These are phyloP conservation scores for Lymantria dispar DNA, from an alignment of 2,888 invertebrate species.

Conservation along the genomic window DNA sequence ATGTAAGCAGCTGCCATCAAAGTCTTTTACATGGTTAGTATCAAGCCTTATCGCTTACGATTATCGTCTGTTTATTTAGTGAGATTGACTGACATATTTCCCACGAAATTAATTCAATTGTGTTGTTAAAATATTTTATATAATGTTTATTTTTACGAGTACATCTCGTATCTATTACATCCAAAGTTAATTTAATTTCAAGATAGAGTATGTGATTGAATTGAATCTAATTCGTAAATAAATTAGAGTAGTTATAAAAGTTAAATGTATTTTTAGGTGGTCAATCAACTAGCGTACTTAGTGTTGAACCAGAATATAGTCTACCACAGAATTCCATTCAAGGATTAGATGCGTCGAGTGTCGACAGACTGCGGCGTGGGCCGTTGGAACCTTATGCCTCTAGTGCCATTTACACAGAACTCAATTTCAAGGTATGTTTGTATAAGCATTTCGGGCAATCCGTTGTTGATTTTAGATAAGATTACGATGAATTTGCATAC, in stretches of 20 bases:
- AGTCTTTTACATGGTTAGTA: constrained; percentile 72
- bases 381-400: constrained; percentile 78
- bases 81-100: constrained; percentile 40
- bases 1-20: constrained; percentile 72
- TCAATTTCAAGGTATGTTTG: constrained; percentile 75
- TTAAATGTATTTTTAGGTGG: constrained; percentile 53
- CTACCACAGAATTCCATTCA: constrained; percentile 76
- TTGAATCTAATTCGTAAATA: no score
- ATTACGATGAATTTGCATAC: constrained; percentile 60
- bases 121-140: not conserved
- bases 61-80: constrained; percentile 29
- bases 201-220: no score
- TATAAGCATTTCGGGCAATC: constrained; percentile 64
- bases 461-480: constrained; percentile 59
- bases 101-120: constrained; percentile 34
- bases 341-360: constrained; percentile 70
- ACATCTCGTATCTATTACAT: no score
- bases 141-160: no score
- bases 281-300: constrained; percentile 70
- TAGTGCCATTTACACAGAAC: constrained; percentile 79
- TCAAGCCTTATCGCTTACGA: constrained; percentile 26
- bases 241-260: constrained; percentile 1
- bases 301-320: constrained; percentile 75
- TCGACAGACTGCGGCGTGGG: constrained; percentile 67
- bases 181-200: no score